Conservation (phyloP, 2,113 vertebrate species). For the Elaphurus davidianus region DNA sequence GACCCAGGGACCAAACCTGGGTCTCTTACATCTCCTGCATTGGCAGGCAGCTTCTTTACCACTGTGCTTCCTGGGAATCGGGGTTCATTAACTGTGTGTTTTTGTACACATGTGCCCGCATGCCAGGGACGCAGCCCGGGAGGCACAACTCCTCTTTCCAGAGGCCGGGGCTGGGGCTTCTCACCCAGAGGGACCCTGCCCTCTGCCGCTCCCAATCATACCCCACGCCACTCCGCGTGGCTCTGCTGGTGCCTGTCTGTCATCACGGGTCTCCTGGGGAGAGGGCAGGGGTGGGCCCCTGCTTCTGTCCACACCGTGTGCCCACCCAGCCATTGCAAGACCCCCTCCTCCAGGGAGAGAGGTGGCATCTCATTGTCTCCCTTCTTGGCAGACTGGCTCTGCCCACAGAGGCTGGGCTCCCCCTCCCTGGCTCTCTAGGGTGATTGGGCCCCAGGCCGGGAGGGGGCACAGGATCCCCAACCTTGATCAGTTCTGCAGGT, state of each 20-base stretch:
- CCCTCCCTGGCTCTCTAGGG: background rate
- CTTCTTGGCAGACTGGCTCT: background rate
- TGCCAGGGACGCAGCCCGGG: background rate
- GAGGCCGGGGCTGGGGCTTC: background rate
- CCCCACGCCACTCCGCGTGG: accelerated
- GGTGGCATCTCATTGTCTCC: background rate
- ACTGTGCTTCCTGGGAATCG: background rate
- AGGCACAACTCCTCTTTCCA: background rate
- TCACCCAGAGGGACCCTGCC: too few species aligned
- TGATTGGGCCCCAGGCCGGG: background rate
- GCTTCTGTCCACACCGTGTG: too few species aligned
- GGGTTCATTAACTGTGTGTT: background rate
- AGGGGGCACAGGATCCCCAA: background rate
- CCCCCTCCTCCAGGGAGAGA: accelerated
- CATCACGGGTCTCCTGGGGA: background rate
- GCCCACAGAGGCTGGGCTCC: background rate
- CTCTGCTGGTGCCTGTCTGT: background rate
- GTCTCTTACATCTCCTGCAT: background rate
- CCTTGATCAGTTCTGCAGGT: background rate
- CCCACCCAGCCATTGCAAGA: background rate
- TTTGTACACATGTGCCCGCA: background rate
- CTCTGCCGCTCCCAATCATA: background rate
- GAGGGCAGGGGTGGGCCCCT: background rate
- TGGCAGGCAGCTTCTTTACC: background rate
- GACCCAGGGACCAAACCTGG: background rate